Evolutionary conservation across 2,888 invertebrate species (phyloP).

Genomic region (Amiota minor): DNA sequence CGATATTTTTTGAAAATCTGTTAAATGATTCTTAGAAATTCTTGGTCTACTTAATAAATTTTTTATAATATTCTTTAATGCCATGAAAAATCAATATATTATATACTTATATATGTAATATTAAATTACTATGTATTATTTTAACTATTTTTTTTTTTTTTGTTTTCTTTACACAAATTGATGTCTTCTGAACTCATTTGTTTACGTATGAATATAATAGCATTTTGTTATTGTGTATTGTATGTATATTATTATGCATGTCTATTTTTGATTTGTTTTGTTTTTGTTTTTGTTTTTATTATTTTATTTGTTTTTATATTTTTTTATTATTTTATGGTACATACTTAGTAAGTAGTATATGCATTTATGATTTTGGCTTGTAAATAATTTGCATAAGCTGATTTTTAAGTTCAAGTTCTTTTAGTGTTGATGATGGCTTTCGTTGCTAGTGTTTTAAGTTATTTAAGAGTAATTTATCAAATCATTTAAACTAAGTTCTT

Average conservation of each 20-base stretch:
- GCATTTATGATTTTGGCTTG: constrained; percentile 48
- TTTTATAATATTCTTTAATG: too few species aligned
- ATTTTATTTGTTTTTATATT: too few species aligned
- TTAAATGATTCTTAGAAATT: too few species aligned
- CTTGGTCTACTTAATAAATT: too few species aligned
- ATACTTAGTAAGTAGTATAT: constrained; percentile 31
- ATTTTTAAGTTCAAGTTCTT: constrained; percentile 36
- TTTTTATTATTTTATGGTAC: not conserved
- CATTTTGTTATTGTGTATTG: too few species aligned
- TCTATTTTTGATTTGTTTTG: constrained; percentile 39
- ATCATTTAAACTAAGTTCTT: not conserved
- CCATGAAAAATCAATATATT: too few species aligned
- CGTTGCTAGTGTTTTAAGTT: constrained; percentile 23
- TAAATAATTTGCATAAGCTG: constrained; percentile 60
- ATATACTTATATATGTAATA: too few species aligned
- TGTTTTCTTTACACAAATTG: constrained; percentile 40
- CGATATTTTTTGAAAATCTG: too few species aligned
- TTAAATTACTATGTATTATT: constrained; percentile 19
- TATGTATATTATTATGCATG: constrained; percentile 35
- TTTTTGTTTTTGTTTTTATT: constrained; percentile 17
- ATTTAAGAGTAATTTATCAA: constrained; percentile 28
- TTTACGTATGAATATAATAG: not conserved
- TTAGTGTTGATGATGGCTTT: constrained; percentile 8
- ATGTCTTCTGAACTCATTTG: constrained; percentile 57
- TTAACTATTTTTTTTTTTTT: constrained; percentile 48